Conservation (phyloP, 2,888 invertebrate genomes). For the Schizaphis graminum region DNA sequence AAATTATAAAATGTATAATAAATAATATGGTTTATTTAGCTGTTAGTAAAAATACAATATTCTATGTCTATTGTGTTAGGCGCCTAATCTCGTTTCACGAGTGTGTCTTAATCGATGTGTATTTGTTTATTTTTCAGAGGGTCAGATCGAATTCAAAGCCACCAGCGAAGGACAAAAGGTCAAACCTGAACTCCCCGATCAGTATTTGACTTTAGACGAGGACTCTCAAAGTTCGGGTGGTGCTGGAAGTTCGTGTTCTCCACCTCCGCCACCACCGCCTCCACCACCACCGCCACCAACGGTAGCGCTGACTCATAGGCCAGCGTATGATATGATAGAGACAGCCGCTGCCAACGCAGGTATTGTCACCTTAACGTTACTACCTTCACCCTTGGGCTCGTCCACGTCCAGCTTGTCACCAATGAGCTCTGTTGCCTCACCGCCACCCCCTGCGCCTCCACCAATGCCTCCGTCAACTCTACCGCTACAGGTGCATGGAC, state of each 20-base stretch:
- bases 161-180: constrained; percentile 91
- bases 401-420: constrained; percentile 74
- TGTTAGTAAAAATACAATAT: not conserved
- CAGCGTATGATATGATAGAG: constrained; percentile 74
- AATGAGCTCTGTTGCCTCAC: constrained; percentile 72
- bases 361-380: constrained; percentile 78
- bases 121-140: constrained; percentile 74
- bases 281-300: constrained; percentile 66
- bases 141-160: constrained; percentile 90
- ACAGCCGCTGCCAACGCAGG: constrained; percentile 78
- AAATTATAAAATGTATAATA: not conserved
- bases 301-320: constrained; percentile 66
- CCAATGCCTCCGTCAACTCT: constrained; percentile 69
- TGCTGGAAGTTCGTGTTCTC: constrained; percentile 68
- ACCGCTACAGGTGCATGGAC: constrained; percentile 69
- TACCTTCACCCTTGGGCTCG: constrained; percentile 73
- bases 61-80: not conserved
- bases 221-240: constrained; percentile 86
- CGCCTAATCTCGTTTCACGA: not conserved
- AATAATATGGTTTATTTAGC: not conserved
- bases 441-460: constrained; percentile 70
- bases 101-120: not conserved
- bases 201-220: constrained; percentile 90
- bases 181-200: constrained; percentile 86
- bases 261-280: constrained; percentile 68